Conservation (phyloP, 2,797 vertebrate species). For the Nyctibius grandis region DNA sequence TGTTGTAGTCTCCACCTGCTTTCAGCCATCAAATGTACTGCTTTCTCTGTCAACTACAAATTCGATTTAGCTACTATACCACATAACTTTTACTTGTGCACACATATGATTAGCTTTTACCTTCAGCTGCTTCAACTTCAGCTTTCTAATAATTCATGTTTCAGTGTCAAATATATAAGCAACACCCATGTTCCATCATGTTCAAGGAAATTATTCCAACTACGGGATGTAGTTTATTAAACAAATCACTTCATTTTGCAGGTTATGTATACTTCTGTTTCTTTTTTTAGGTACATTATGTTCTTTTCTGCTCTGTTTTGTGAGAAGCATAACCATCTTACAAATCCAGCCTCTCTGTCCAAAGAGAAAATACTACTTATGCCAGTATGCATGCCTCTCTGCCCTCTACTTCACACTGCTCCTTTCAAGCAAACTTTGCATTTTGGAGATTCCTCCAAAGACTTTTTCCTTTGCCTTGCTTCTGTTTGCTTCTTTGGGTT, state of each 20-base stretch:
- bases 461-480: background rate
- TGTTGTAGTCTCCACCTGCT: background rate
- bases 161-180: background rate
- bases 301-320: conserved; percentile 7
- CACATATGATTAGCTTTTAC: background rate
- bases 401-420: background rate
- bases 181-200: conserved; percentile 19
- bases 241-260: conserved; percentile 50
- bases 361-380: background rate
- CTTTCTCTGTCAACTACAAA: background rate
- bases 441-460: background rate
- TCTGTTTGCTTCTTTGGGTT: background rate
- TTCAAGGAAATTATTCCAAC: conserved; percentile 36
- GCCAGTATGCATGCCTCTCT: accelerated
- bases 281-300: conserved; percentile 13
- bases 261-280: conserved; percentile 16
- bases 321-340: background rate
- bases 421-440: background rate
- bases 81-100: background rate
- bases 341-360: background rate
- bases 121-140: background rate
- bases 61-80: background rate
- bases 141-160: background rate
- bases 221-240: conserved; percentile 59
- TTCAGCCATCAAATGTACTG: background rate